Percentiles rank a stretch among this genome's conserved stretches.
These are phyloP conservation scores for Scartelaos histophorus DNA, from an alignment of 2,113 vertebrate species.

Conservation along the genomic window DNA sequence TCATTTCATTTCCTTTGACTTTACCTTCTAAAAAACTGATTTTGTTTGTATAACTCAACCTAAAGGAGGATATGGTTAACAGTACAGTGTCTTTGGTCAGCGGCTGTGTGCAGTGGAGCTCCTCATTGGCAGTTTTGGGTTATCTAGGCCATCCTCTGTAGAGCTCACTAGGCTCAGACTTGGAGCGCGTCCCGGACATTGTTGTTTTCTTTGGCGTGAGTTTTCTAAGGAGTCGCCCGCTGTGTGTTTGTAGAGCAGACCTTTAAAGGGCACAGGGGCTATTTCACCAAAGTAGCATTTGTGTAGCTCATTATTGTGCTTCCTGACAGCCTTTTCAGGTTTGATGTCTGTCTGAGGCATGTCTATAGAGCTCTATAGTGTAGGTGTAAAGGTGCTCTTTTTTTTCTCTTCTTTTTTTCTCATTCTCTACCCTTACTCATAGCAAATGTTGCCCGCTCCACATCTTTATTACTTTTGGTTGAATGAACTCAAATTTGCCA, in stretches of 20 bases:
- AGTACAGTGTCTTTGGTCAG: background rate
- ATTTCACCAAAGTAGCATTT: conserved; percentile 27
- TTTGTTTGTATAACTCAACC: background rate
- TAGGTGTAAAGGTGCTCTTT: background rate
- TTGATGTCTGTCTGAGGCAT: background rate
- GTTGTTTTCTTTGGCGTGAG: conserved; percentile 10
- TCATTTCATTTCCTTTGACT: background rate
- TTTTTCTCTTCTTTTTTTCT: too few species aligned
- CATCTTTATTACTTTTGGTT: too few species aligned
- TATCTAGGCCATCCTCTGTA: conserved; percentile 58
- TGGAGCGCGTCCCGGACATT: conserved; percentile 18
- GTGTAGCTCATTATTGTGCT: conserved; percentile 21
- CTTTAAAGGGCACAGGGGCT: conserved; percentile 18
- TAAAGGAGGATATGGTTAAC: background rate
- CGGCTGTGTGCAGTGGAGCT: conserved; percentile 4
- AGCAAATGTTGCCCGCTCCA: too few species aligned
- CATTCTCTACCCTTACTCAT: background rate
- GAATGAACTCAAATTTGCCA: too few species aligned
- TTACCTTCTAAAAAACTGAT: background rate
- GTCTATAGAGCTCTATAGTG: background rate
- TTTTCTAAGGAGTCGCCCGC: conserved; percentile 29
- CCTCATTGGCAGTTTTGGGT: conserved; percentile 31
- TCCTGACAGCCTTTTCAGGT: conserved; percentile 11
- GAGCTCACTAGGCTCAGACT: conserved; percentile 29
- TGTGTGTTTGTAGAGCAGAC: conserved; percentile 15